Evolutionary conservation across 2,888 invertebrate species (phyloP), one percentile per base, ranked within the genome.

Genomic region (Pseudoips prasinana): DNA sequence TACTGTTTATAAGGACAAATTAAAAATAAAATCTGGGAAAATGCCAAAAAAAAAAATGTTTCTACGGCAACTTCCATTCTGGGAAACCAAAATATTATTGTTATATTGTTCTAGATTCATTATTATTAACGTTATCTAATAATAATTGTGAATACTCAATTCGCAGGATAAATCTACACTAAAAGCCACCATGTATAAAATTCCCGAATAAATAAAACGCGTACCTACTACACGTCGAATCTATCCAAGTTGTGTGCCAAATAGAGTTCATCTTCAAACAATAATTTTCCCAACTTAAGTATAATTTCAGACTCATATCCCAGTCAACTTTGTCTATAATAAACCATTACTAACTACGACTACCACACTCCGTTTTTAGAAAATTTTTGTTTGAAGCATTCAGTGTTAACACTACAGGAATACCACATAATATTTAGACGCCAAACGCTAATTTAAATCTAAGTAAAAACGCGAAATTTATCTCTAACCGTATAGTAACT

Each of bases 231-330:
- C 10, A 31, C 22, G 32, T 33, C 31, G 40, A 30, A 25, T 22
- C 46, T 33, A 45, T 30, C 29, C 30, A 33, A 33, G 22, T 43
- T 8, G 25, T 31, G 34, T 41, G 42, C 45, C 52, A 49, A 38
- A 54, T 38, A 45, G 50, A 40, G 46, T 35, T 30, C 24, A 14
- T 68, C 76, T 77, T 75, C 79, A 80, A 81, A 81, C 81, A 79
- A 77, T 58, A 73, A 79, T 73, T 77, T 76, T 73, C 73, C 50
- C 58, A 53, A 58, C 64, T 69, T 69, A 73, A 57, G 37, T 58
- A 58, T 69, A 70, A 78, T 61, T 73, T 84, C 78, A 80, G 79
- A 82, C 80, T 80, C 74, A 69, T 68, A 59, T 61, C 66, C 69
- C 72, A 76, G 73, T 75, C 76, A 62, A 66, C 56, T 58, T 58